Evolutionary conservation across 1,140 invertebrate species (phyloP).

Genomic region (Elymnias hypermnestra): DNA sequence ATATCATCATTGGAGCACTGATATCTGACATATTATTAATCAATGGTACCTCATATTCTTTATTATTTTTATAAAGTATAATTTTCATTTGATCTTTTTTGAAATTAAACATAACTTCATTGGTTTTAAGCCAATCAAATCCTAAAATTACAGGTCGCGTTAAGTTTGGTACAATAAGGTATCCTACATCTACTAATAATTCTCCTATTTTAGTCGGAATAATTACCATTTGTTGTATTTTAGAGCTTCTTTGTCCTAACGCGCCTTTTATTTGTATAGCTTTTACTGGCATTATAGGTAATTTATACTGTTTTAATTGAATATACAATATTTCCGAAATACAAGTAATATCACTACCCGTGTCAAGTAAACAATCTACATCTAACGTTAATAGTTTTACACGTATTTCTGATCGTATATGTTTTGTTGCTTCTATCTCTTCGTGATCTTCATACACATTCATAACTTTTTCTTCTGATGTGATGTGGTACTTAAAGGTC

Average conservation of each 20-base stretch:
- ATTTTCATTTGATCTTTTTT: conserved; percentile 1
- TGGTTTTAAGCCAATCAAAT: conserved; percentile 27
- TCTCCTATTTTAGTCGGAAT: conserved; percentile 12
- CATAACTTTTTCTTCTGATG: not conserved
- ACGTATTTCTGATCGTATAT: conserved; percentile 17
- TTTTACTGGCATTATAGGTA: conserved; percentile 25
- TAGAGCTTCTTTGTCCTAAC: conserved; percentile 21
- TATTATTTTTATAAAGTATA: conserved; percentile 1
- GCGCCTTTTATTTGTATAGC: conserved; percentile 21
- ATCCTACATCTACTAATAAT: conserved; percentile 2
- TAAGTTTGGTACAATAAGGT: conserved; percentile 25
- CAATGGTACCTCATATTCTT: not conserved
- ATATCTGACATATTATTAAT: no score
- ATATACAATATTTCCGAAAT: conserved; percentile 24
- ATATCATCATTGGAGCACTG: not conserved
- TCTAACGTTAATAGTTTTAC: conserved; percentile 4
- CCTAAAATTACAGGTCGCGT: conserved; percentile 24
- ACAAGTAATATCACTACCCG: conserved; percentile 31
- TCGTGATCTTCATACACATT: conserved; percentile 13
- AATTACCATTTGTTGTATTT: conserved; percentile 20
- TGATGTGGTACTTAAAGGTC: not conserved
- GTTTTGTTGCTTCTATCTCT: not conserved
- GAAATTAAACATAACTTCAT: conserved; percentile 16
- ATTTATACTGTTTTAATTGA: conserved; percentile 5
- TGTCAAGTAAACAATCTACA: conserved; percentile 20